Base-by-base conservation (phyloP, 2,797 vertebrate species). In the Orestias chungarensis region DNA sequence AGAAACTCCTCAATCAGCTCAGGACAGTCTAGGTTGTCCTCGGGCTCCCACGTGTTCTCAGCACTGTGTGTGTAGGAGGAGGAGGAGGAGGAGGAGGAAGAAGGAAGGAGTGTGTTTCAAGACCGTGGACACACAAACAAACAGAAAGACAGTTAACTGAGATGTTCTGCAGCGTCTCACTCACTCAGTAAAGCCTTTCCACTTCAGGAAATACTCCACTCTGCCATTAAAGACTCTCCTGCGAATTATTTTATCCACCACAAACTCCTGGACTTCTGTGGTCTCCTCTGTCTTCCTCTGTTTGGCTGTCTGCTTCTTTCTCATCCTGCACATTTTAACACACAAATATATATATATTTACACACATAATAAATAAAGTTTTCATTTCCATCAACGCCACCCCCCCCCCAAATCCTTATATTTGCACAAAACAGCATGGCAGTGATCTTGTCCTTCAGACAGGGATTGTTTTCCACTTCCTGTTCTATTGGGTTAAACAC, bases 151-250 rank as follows among this genome's bases (percentile, higher is more conserved):
- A 33, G 25, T 12, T 12, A 59, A 31, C 27, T 0, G 0, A 27
- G 18, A 33, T 49, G 42, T 49, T 40, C 17, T n/a, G 68, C 70
- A 64, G 38, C 46, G 50, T 6, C 2, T 61, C 68, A 86, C 97
- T 95, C 95, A 99, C 98, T 99, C 97, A 20, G 97, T 98, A 90
- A 99, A 99, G 81, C 98, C 98, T 93, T 99, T 99, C 98, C 98
- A 99, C 90, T 99, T 98, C 75, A 99, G 94, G 90, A 96, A 99
- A 91, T 99, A 99, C 81, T 99, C 98, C 86, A 98, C 98, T 89
- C 96, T 96, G 79, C 97, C 98, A 83, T 98, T 95, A 64, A 94
- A 95, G 81, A 99, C 93, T 82, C 98, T 95, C 75, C 96, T 94
- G 64, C 95, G 96, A 72, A 99, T 93, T 29, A 99, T 98, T 89